These are phyloP conservation scores for Rotaria sp. DNA, from an alignment of 2,888 invertebrate species.

Conservation along the genomic window DNA sequence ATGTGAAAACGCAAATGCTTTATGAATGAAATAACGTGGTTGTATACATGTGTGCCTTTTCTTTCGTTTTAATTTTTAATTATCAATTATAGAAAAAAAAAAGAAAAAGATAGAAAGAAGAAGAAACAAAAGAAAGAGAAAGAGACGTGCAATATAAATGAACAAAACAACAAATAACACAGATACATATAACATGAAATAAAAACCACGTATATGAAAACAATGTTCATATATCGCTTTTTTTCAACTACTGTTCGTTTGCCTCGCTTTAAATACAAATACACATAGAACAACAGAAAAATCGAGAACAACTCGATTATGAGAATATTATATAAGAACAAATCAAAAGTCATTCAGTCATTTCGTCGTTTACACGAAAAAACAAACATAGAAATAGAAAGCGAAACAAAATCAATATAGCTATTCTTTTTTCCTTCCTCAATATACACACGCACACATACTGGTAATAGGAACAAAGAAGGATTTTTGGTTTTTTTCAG, in stretches of 20 bases:
- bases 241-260: background rate
- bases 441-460: background rate
- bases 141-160: background rate
- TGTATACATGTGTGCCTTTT: background rate
- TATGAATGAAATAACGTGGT: background rate
- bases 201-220: background rate
- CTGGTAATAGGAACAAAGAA: background rate
- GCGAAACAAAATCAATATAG: background rate
- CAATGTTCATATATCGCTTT: background rate
- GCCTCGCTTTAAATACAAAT: background rate
- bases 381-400: background rate
- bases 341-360: background rate
- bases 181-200: background rate
- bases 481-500: background rate
- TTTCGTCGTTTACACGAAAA: constrained; percentile 10
- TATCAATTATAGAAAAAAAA: background rate
- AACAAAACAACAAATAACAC: background rate
- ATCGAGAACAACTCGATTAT: background rate
- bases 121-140: background rate
- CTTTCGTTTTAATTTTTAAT: background rate
- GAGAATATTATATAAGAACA: background rate
- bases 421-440: background rate
- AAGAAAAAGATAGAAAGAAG: background rate
- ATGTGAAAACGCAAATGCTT: background rate
- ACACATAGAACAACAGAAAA: background rate